A percentile compares a stretch with the other conserved stretches of the same genome.
These are phyloP conservation scores for Scomber scombrus DNA, from an alignment of 2,113 vertebrate genomes.

Conservation along the genomic window DNA sequence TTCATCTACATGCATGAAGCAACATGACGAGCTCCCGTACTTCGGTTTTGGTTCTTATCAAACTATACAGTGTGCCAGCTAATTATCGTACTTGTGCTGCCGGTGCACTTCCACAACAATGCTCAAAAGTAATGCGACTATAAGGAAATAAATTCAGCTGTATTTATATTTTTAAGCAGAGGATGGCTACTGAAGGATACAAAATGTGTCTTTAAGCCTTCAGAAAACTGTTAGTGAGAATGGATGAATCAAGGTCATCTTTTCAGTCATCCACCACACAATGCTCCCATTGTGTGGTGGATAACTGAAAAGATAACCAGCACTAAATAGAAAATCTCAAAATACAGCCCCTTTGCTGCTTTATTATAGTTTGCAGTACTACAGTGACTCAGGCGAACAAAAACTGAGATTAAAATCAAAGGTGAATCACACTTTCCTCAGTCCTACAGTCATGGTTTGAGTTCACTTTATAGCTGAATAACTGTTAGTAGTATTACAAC, in stretches of 20 bases:
- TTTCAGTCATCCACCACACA: not conserved
- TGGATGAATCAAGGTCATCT: not conserved
- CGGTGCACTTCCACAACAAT: not conserved
- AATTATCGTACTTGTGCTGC: slow-evolving; percentile 7
- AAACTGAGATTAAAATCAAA: not conserved
- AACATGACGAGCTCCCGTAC: not conserved
- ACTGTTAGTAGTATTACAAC: not conserved
- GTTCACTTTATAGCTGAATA: no score
- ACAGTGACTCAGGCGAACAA: not conserved
- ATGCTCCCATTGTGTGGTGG: not conserved
- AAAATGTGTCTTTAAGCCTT: not conserved
- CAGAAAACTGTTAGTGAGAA: not conserved
- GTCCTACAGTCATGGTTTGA: not conserved
- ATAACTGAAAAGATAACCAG: not conserved
- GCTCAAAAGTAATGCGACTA: not conserved
- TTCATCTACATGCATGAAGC: not conserved
- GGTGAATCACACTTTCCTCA: not conserved
- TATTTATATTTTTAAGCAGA: no score
- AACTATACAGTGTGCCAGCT: not conserved
- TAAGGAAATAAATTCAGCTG: not conserved
- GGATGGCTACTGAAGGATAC: not conserved
- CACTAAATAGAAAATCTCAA: not conserved
- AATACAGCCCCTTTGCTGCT: not conserved
- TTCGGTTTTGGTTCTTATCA: slow-evolving; percentile 12
- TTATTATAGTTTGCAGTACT: not conserved